These are phyloP conservation scores for Leucophenga maculata DNA, from an alignment of 2,888 invertebrate genomes.

Conservation along the genomic window DNA sequence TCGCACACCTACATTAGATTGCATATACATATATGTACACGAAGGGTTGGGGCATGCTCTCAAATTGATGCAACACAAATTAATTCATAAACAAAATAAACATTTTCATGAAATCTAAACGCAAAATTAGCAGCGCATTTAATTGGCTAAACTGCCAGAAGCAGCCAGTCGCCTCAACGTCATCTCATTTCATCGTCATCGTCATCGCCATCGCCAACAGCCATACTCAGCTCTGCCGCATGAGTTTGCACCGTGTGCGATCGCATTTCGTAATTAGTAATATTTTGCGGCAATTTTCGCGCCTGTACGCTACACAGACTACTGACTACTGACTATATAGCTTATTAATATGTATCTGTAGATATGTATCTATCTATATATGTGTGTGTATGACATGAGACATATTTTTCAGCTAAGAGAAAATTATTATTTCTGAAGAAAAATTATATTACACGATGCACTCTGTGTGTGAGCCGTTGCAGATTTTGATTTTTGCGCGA, in stretches of 20 bases:
- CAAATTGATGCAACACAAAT: constrained; percentile 7
- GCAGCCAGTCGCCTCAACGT: neutral
- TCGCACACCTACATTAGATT: constrained; percentile 15
- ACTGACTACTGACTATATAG: too few species aligned
- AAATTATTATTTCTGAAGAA: too few species aligned
- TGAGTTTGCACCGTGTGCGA: neutral
- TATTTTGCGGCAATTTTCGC: neutral
- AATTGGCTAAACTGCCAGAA: constrained; percentile 63
- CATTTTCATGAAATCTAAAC: constrained; percentile 23
- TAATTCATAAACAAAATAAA: constrained; percentile 27
- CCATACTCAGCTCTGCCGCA: too few species aligned
- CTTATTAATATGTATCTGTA: neutral
- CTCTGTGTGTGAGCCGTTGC: too few species aligned
- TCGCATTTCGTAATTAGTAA: constrained; percentile 13
- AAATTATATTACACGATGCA: too few species aligned
- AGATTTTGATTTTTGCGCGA: neutral
- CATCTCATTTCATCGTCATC: constrained; percentile 4
- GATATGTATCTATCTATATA: too few species aligned
- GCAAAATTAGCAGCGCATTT: constrained; percentile 68
- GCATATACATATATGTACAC: too few species aligned
- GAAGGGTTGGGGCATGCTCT: neutral
- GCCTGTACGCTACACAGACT: neutral
- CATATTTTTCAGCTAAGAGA: too few species aligned
- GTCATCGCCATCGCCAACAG: too few species aligned
- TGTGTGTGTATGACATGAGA: too few species aligned